Evolutionary conservation across 2,113 vertebrate genomes (phyloP).

Genomic region (Corydoras maculifer): DNA sequence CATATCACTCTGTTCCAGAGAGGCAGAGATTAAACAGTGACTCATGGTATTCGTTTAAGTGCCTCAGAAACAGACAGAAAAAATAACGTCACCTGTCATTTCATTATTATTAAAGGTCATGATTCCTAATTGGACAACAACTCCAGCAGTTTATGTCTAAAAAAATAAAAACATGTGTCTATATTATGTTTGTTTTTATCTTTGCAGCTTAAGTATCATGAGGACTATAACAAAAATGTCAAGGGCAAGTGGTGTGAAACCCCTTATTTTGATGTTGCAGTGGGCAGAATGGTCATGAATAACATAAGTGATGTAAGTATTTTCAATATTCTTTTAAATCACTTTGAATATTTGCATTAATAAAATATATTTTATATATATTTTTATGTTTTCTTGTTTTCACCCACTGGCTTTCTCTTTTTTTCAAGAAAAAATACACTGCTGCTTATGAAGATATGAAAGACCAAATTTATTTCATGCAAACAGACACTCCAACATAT

Average conservation of each 20-base stretch:
- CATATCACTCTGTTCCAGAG: too few species aligned
- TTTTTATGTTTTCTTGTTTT: too few species aligned
- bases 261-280: constrained; percentile 87
- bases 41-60: too few species aligned
- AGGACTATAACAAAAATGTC: constrained; percentile 87
- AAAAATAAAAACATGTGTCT: not conserved
- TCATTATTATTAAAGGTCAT: constrained; percentile 37
- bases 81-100: constrained; percentile 50
- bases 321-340: too few species aligned
- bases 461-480: constrained; percentile 97
- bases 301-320: constrained; percentile 82
- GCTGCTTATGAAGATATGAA: constrained; percentile 78
- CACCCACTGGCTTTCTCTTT: not conserved
- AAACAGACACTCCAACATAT: constrained; percentile 92
- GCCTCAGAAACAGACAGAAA: not conserved
- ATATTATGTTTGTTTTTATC: constrained; percentile 7
- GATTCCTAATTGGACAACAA: constrained; percentile 1
- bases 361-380: too few species aligned
- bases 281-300: constrained; percentile 82
- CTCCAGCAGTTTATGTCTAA: not conserved
- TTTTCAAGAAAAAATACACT: constrained; percentile 83
- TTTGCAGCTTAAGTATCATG: constrained; percentile 80
- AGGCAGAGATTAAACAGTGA: too few species aligned
- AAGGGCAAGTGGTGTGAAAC: constrained; percentile 96
- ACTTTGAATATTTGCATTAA: too few species aligned